Base-by-base conservation (phyloP, 2,888 invertebrate species). In the Athrips mouffetella region DNA sequence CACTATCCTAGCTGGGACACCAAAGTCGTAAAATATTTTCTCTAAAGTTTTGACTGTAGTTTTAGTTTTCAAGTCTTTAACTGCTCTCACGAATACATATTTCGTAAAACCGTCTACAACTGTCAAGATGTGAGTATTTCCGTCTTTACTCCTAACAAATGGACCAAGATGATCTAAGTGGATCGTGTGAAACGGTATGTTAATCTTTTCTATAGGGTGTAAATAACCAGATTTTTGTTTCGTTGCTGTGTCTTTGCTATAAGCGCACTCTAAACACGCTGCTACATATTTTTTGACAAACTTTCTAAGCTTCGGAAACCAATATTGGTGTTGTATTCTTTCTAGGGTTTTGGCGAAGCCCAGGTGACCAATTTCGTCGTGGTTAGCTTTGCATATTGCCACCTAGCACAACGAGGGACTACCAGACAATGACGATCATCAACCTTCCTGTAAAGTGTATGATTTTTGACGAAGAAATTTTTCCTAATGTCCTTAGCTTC, bases 341-440 rank as follows among this genome's bases (percentile, higher is more conserved):
- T 63, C 54, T 1, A 73, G 11, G 0, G 71, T 75, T 44, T 71
- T 74, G 2, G 71, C 67, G 1, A 64, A 18, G 2, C 64, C 71
- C 50, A 76, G 67, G 52, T 82, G 76, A 6, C 75, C 75, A 3
- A 64, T 48, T 7, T 76, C 72, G 41, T 80, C 76, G 40, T 80
- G 76, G 35, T 66, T 67, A 11, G 54, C 41, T 15, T 60, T 59
- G 20, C 68, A 61, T 23, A 75, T 57, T 69, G 18, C n/a, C n/a
- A n/a, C n/a, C n/a, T n/a, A n/a, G n/a, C n/a, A n/a, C n/a, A n/a
- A n/a, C n/a, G n/a, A n/a, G 44, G 44, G 15, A 48, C 37, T 7
- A 48, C 30, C 3, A 50, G 21, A 25, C 33, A 25, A 5, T 45
- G 20, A 1, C n/a, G 4, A 25, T 41, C 42, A 16, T 46, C 41